Evolutionary conservation across 2,888 invertebrate species (phyloP).

Genomic region (Chrysolina americana): DNA sequence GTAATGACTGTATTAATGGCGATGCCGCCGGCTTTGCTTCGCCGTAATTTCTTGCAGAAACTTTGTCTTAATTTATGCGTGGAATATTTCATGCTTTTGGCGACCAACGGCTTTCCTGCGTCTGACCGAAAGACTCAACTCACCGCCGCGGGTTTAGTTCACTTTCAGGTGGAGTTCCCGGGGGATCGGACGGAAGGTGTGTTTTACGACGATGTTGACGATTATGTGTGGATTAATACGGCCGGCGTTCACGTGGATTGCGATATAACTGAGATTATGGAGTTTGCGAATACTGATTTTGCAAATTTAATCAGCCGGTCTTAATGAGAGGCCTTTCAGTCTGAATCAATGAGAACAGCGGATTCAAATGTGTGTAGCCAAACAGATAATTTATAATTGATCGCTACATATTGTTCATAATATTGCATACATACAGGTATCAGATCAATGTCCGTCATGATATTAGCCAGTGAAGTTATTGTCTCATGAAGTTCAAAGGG

Average conservation of each 20-base stretch:
- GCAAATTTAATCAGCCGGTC: background rate
- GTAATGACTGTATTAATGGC: constrained; percentile 67
- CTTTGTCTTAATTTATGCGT: constrained; percentile 68
- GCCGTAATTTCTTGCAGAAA: constrained; percentile 68
- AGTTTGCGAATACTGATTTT: background rate
- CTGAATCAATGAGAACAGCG: too few relatives aligned
- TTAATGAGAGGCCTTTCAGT: background rate
- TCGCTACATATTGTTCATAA: too few relatives aligned
- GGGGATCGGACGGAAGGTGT: constrained; percentile 15
- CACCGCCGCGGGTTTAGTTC: constrained; percentile 13
- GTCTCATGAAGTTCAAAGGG: too few relatives aligned
- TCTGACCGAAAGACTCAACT: constrained; percentile 31
- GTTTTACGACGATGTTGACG: constrained; percentile 29
- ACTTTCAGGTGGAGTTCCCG: constrained; percentile 15
- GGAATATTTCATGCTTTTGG: constrained; percentile 66
- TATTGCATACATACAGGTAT: too few relatives aligned
- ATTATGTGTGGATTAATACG: constrained; percentile 31
- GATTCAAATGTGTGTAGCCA: too few relatives aligned
- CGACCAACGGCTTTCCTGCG: constrained; percentile 56
- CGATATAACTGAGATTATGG: background rate
- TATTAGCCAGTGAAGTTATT: too few relatives aligned
- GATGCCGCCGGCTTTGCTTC: constrained; percentile 58
- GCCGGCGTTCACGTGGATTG: background rate
- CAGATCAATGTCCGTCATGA: too few relatives aligned
- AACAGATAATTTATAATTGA: too few relatives aligned